Evolutionary conservation across 2,113 vertebrate species (phyloP).

Genomic region (Platysternon megacephalum): DNA sequence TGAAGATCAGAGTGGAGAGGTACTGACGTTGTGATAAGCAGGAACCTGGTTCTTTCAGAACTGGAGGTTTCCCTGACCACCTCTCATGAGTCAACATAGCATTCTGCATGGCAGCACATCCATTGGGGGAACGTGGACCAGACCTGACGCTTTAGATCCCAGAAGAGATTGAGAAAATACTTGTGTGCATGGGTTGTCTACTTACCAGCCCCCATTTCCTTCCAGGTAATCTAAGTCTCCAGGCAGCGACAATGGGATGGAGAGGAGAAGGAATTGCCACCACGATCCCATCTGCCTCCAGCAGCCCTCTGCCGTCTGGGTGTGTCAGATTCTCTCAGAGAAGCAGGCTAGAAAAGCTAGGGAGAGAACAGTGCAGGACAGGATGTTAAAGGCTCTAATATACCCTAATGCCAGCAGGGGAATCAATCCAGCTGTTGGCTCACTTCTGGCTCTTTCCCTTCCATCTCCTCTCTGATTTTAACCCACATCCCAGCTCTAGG

Average conservation of each 20-base stretch:
- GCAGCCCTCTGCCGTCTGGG: not conserved
- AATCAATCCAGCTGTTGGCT: too few relatives aligned
- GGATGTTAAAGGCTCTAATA: not conserved
- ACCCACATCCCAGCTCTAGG: not conserved
- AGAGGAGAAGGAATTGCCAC: not conserved
- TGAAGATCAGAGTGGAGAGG: too few relatives aligned
- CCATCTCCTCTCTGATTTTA: not conserved
- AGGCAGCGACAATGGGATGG: not conserved
- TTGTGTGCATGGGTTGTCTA: not conserved
- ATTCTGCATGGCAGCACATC: not conserved
- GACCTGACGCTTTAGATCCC: not conserved
- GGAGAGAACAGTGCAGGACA: not conserved
- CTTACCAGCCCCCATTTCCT: slow-evolving; percentile 59
- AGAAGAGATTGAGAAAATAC: not conserved
- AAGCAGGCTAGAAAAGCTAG: not conserved
- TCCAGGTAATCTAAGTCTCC: not conserved
- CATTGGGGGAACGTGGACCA: not conserved
- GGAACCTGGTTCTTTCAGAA: not conserved
- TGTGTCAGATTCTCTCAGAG: not conserved
- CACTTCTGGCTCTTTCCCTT: not conserved
- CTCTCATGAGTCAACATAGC: too few relatives aligned
- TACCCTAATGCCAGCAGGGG: not conserved
- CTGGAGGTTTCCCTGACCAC: not conserved
- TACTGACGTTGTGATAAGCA: too few relatives aligned
- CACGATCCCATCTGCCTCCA: not conserved